phyloP scores from a whole-genome alignment of 2,113 vertebrate species.

The Lepidothrix coronata region DNA sequence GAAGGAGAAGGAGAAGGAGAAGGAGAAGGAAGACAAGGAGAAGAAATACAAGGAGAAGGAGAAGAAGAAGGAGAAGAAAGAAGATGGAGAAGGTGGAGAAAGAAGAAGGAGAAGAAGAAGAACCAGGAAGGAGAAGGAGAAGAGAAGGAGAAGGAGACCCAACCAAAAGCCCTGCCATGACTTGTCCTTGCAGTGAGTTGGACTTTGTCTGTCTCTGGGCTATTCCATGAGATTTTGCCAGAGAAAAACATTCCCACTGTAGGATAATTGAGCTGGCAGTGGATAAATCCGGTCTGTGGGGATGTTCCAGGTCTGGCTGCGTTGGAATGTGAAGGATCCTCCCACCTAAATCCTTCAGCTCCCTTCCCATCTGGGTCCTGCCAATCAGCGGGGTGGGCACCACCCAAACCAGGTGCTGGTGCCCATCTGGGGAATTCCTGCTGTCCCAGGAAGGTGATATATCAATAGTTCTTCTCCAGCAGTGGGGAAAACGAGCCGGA shows the following conservation, averaged over 20 bases:
- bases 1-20: too few species aligned
- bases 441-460: not conserved
- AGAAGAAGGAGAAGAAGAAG: too few species aligned
- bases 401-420: not conserved
- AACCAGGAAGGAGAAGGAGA: too few species aligned
- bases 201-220: not conserved
- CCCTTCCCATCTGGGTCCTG: not conserved
- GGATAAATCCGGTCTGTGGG: accelerated
- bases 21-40: not conserved
- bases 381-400: not conserved
- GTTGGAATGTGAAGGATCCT: not conserved
- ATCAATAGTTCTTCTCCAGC: not conserved
- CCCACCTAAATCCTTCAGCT: not conserved
- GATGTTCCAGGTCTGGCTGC: not conserved
- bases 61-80: too few species aligned
- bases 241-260: not conserved
- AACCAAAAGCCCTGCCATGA: not conserved
- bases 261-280: not conserved
- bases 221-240: not conserved
- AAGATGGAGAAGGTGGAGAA: too few species aligned
- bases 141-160: not conserved
- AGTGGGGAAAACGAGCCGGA: not conserved
- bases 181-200: not conserved
- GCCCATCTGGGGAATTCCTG: not conserved
- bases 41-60: not conserved